Evolutionary conservation across 2,113 vertebrate species (phyloP), one percentile per base, ranked within the genome.

Genomic region (Motacilla alba): DNA sequence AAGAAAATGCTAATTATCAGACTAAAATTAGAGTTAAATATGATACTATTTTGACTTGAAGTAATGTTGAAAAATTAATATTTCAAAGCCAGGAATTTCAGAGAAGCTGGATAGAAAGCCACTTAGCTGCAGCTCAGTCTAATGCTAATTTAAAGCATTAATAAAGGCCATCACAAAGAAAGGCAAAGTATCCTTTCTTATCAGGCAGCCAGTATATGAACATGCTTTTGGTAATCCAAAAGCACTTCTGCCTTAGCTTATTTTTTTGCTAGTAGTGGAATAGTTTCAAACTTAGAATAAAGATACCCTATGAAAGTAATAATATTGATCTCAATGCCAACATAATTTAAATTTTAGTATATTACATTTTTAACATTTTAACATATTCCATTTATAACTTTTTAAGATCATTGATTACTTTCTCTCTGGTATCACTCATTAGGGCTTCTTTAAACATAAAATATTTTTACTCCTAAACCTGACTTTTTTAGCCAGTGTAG

Each of bases 41-140:
- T 83, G 50, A 50, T 89, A 44, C 27, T 73, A 28, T 91, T 92
- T 92, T 89, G 66, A 72, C 69, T 59, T 68, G 33, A 72, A 88
- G 22, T 80, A 69, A 53, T 68, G 24, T 73, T 87, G 41, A 91
- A 95, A 94, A 92, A 75, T 56, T 56, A 76, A 28, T 89, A 46
- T 87, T 84, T 96, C 83, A 92, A 91, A 91, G 77, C 28, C 23
- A 89, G 22, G 28, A 75, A 60, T 87, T 96, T 95, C 69, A 89
- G 81, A 81, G 81, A 52, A 73, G n/a, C 26, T 66, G 62, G 13
- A 23, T 84, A 72, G 62, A 79, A 70, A 86, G 30, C 50, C 46
- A 33, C 58, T 88, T 90, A 55, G 18, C 35, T 33, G 31, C 37
- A 46, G 31, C 53, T 91, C 74, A 58, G 46, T 76, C 69, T 83